Percentiles rank a stretch among this genome's conserved stretches.
Conservation (phyloP, 1,140 invertebrate genomes). For the Sycophila sp. region DNA sequence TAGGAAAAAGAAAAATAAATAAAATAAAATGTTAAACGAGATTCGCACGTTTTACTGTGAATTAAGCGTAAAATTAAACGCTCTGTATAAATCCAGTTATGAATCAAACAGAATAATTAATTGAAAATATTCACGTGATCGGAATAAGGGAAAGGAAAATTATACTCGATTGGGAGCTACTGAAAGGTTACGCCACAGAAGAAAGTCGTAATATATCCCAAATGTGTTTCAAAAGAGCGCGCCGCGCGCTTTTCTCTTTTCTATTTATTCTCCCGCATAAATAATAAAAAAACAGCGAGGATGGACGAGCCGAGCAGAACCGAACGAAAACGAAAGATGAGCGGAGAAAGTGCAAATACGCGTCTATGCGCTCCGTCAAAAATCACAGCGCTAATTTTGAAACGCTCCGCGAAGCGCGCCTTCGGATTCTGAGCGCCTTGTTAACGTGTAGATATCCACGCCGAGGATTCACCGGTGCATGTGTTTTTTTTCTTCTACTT, state of each 20-base stretch:
- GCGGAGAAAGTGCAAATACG: conserved; percentile 13
- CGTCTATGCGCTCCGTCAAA: background rate
- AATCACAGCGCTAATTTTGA: conserved; percentile 3
- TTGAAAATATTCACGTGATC: too few species aligned
- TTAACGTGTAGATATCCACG: too few species aligned
- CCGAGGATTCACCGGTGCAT: too few species aligned
- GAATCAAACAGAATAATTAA: too few species aligned
- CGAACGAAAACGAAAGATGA: background rate
- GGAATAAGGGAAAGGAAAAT: too few species aligned
- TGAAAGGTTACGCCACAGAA: background rate
- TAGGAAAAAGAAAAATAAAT: too few species aligned
- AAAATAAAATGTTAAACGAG: too few species aligned
- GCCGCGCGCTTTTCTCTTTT: background rate
- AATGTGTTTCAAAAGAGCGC: background rate
- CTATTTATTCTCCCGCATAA: conserved; percentile 17
- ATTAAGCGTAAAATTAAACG: too few species aligned
- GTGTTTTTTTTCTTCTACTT: too few species aligned
- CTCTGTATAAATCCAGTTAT: too few species aligned
- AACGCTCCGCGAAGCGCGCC: background rate
- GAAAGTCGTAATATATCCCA: background rate
- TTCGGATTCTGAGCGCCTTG: background rate
- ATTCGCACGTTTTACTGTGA: too few species aligned
- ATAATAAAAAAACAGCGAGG: background rate
- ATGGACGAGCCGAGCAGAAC: background rate
- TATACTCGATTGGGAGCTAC: too few species aligned